phyloP scores from a whole-genome alignment of 2,797 vertebrate genomes.

The Xiphorhynchus erythropygius region DNA sequence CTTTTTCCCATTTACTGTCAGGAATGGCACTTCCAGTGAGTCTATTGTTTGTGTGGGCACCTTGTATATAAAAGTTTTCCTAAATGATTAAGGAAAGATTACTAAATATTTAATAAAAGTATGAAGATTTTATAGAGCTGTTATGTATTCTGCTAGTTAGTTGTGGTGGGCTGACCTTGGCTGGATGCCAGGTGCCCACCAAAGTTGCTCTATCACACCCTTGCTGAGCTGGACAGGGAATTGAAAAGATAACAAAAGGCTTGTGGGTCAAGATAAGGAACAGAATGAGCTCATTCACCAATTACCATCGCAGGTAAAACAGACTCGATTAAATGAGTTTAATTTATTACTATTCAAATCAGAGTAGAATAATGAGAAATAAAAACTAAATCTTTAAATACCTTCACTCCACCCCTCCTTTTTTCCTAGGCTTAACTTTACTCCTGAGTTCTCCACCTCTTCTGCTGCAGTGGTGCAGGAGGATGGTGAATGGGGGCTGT shows the following conservation, averaged over 20 bases:
- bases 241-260: background rate
- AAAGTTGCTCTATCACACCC: background rate
- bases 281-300: background rate
- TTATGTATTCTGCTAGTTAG: background rate
- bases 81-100: background rate
- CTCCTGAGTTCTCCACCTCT: background rate
- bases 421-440: background rate
- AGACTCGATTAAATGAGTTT: background rate
- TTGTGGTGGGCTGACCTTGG: rapidly evolving
- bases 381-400: background rate
- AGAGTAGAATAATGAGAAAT: background rate
- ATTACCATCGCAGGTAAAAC: background rate
- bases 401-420: rapidly evolving
- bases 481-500: too few species aligned
- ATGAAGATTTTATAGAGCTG: background rate
- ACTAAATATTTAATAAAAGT: background rate
- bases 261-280: background rate
- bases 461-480: background rate
- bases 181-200: background rate
- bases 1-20: background rate
- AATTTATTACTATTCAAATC: background rate
- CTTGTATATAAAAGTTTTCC: background rate
- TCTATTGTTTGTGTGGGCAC: background rate
- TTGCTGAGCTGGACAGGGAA: background rate
- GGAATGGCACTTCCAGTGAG: background rate